Conservation (phyloP, 1,140 invertebrate species). For the Episyrphus balteatus region DNA sequence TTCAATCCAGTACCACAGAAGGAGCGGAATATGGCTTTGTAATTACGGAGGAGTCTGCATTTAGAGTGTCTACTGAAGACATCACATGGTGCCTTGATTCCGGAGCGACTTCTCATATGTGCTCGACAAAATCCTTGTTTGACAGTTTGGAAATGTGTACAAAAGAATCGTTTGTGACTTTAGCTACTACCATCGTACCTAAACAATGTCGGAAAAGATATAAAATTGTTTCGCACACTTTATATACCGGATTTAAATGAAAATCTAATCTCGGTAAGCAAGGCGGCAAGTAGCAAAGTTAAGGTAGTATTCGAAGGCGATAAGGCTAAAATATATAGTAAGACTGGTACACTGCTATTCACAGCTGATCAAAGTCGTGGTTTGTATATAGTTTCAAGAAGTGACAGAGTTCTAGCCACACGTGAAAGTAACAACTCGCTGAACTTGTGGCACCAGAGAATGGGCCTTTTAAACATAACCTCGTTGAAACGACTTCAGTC, state of each 20-base stretch:
- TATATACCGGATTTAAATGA: slow-evolving; percentile 2
- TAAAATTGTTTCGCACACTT: neutral
- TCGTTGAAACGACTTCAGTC: neutral
- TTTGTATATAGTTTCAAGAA: neutral
- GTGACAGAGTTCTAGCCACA: neutral
- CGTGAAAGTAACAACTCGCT: neutral
- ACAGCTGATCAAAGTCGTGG: neutral
- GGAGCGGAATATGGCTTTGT: no score
- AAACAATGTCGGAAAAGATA: neutral
- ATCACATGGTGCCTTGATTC: no score
- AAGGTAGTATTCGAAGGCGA: neutral
- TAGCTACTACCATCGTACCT: neutral
- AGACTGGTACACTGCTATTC: neutral
- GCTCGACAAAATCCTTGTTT: neutral
- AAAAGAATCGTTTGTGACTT: neutral
- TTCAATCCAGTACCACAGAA: no score
- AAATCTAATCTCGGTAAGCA: slow-evolving; percentile 5
- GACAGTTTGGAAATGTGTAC: neutral
- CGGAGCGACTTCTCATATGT: slow-evolving; percentile 2
- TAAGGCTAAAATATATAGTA: no score
- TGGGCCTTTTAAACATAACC: slow-evolving; percentile 6
- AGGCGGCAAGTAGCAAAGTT: neutral
- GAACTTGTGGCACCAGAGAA: slow-evolving; percentile 1
- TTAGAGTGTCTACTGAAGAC: no score
- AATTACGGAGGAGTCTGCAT: no score